These are phyloP conservation scores for Macrotis lagotis DNA, from an alignment of 2,113 vertebrate species.

Conservation along the genomic window DNA sequence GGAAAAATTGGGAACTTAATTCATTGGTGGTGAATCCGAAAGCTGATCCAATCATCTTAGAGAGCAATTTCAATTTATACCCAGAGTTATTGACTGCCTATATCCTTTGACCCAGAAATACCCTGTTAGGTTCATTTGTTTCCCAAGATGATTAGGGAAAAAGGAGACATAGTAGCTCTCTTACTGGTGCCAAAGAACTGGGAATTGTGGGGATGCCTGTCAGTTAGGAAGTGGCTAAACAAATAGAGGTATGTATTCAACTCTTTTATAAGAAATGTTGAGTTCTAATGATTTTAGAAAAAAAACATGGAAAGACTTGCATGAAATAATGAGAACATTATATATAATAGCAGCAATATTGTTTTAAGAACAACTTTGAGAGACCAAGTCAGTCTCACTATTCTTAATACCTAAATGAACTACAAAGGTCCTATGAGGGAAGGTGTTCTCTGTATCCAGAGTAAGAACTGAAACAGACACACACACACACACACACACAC, in stretches of 20 bases:
- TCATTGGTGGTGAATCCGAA: too few species aligned
- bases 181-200: background rate
- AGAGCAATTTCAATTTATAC: too few species aligned
- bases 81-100: too few species aligned
- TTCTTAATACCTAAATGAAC: background rate
- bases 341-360: too few species aligned
- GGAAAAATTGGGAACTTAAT: too few species aligned
- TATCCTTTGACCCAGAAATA: too few species aligned
- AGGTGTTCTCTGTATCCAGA: background rate
- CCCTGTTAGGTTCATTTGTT: too few species aligned
- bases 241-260: background rate
- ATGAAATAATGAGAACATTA: background rate
- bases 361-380: background rate
- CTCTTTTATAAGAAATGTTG: background rate
- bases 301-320: background rate
- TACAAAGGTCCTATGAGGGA: background rate
- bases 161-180: too few species aligned
- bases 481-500: too few species aligned
- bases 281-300: background rate
- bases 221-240: background rate
- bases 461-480: background rate
- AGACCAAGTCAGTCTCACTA: background rate
- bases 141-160: too few species aligned
- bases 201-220: background rate
- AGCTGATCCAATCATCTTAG: too few species aligned